Percentiles rank a stretch among this genome's conserved stretches.
phyloP scores from a whole-genome alignment of 2,113 vertebrate species.

The Paraplagusia blochii region DNA sequence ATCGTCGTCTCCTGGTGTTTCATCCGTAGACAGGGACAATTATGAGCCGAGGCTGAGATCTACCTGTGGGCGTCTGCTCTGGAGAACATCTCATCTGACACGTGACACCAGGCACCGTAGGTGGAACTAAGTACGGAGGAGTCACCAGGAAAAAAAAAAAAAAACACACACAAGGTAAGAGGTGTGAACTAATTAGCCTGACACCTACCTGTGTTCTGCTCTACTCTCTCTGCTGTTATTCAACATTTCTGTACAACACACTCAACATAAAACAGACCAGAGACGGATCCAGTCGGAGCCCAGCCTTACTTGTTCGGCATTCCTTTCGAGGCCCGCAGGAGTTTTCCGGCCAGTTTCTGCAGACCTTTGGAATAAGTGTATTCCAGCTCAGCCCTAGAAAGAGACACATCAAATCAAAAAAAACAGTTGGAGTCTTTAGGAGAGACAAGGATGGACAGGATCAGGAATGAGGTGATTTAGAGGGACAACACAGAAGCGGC shows the following conservation, averaged over 20 bases:
- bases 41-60: constrained; percentile 30
- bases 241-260: constrained; percentile 8
- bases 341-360: constrained; percentile 80
- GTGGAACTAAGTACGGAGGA: constrained; percentile 71
- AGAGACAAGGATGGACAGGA: too few species aligned
- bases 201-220: constrained; percentile 50
- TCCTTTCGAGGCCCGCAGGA: constrained; percentile 78
- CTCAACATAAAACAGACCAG: constrained; percentile 18
- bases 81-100: constrained; percentile 83
- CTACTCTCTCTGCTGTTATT: constrained; percentile 28
- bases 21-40: constrained; percentile 10
- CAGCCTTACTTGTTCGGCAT: constrained; percentile 80
- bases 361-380: constrained; percentile 81
- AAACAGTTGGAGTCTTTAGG: too few species aligned
- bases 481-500: too few species aligned
- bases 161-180: too few species aligned
- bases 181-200: constrained; percentile 36
- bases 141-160: constrained; percentile 48
- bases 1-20: background rate
- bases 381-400: constrained; percentile 79
- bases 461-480: too few species aligned
- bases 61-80: constrained; percentile 84
- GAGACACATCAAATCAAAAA: constrained; percentile 39
- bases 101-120: constrained; percentile 78
- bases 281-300: background rate